Base-by-base conservation (phyloP, 1,140 invertebrate species). In the Marisa cornuarietis region DNA sequence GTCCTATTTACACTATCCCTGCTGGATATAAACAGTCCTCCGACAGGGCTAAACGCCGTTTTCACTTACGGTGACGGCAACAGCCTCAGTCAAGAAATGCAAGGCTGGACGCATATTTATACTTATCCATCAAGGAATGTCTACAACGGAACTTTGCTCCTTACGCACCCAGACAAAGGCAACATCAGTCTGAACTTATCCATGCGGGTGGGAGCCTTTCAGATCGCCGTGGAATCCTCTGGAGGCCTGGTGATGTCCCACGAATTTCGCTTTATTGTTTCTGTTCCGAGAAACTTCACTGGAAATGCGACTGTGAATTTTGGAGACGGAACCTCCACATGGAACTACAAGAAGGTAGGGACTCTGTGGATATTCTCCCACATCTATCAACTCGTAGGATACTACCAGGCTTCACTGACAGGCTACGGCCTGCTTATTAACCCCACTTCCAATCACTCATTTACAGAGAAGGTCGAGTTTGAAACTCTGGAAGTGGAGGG, bases 41-140 rank as follows among this genome's bases (percentile, higher is more conserved):
- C 71, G 1, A 5, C 20, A 22, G 71, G 51, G 6, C 31, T 54
- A 4, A 73, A 20, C 13, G 71, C 71, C 8, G 52, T 14, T 20
- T 73, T 73, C 51, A 54, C 8, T 14, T 73, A 52, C 71, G 71
- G 71, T n/a, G 71, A 73, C 22, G 71, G 51, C 4, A 73, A 4
- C 10, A 49, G 8, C 20, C 14, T 22, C 49, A 52, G n/a, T 8
- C n/a, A 6, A 8, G n/a, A 52, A 14, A 6, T 73, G 71, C 51
- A 0, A 8, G 54, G 0, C 6, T 54, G 31, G 71, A 26, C 18
- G 0, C n/a, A n/a, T 6, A 52, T n/a, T 54, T 51, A 73, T 51
- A 11, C 0, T 22, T 73, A 73, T 49, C 71, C 71, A 1, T 8
- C 14, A 11, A 51, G 71, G 1, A 6, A 49, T 22, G 49, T 73